These are phyloP conservation scores for Sardina pilchardus DNA, from an alignment of 2,113 vertebrate species.

Conservation along the genomic window DNA sequence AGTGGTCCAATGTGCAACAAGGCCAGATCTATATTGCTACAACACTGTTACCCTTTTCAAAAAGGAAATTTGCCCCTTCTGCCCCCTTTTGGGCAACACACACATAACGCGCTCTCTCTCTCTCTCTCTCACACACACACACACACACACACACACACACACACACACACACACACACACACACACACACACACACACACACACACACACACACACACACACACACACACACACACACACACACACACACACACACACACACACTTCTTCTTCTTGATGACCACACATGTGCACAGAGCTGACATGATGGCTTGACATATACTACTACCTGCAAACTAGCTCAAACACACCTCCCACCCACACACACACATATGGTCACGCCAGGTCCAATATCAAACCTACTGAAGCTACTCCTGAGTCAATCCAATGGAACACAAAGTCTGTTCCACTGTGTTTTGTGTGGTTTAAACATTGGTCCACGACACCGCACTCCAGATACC, in stretches of 20 bases:
- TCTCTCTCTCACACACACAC: neutral
- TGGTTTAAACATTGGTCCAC: conserved; percentile 24
- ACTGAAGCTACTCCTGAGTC: conserved; percentile 66
- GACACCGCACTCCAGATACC: neutral
- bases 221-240: neutral
- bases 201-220: conserved; percentile 20
- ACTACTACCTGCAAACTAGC: neutral
- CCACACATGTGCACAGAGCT: neutral
- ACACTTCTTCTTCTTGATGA: neutral
- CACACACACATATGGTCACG: conserved; percentile 9
- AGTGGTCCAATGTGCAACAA: conserved; percentile 33
- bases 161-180: no score
- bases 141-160: neutral
- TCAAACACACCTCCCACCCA: conserved; percentile 4
- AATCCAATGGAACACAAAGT: conserved; percentile 41
- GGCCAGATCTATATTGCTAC: conserved; percentile 35
- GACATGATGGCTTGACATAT: neutral
- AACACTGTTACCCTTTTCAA: conserved; percentile 5
- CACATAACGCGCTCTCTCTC: no score
- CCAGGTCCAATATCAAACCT: conserved; percentile 47
- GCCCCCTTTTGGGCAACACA: neutral
- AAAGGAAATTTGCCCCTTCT: neutral
- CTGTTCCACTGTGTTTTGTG: conserved; percentile 10
- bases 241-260: neutral
- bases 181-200: conserved; percentile 25